These are phyloP conservation scores for Drosophila nigromelanica DNA, from an alignment of 1,140 invertebrate species.

Conservation along the genomic window DNA sequence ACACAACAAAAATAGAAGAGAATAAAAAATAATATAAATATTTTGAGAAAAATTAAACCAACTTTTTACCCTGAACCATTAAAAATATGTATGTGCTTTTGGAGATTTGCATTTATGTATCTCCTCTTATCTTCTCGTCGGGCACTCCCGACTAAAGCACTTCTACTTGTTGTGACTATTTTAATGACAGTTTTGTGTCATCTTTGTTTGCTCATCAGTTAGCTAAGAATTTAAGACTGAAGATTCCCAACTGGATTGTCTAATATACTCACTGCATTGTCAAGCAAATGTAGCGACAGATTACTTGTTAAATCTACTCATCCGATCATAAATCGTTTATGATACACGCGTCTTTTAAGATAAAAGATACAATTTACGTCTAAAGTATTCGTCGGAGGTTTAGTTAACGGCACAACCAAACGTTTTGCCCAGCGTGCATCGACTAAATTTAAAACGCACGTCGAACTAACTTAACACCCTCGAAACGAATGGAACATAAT, in stretches of 20 bases:
- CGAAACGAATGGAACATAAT: conserved; percentile 5
- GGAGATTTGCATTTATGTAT: too few species aligned
- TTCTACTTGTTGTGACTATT: too few species aligned
- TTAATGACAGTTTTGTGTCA: conserved; percentile 23
- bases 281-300: conserved; percentile 36
- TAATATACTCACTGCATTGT: conserved; percentile 66
- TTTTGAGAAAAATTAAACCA: too few species aligned
- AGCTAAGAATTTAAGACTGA: conserved; percentile 51
- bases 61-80: too few species aligned
- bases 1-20: background rate
- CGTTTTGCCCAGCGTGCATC: conserved; percentile 38
- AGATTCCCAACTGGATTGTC: conserved; percentile 2
- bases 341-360: conserved; percentile 39
- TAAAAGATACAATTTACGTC: conserved; percentile 18
- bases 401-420: conserved; percentile 30
- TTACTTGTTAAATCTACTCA: conserved; percentile 67
- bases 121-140: too few species aligned
- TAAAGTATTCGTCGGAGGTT: conserved; percentile 1
- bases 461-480: conserved; percentile 48
- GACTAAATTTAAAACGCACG: conserved; percentile 57
- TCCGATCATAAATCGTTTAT: conserved; percentile 68
- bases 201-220: conserved; percentile 39
- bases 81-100: too few species aligned
- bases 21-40: background rate
- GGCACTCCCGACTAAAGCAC: too few species aligned